phyloP scores from a whole-genome alignment of 2,888 invertebrate species.

The Terebella lapidaria region DNA sequence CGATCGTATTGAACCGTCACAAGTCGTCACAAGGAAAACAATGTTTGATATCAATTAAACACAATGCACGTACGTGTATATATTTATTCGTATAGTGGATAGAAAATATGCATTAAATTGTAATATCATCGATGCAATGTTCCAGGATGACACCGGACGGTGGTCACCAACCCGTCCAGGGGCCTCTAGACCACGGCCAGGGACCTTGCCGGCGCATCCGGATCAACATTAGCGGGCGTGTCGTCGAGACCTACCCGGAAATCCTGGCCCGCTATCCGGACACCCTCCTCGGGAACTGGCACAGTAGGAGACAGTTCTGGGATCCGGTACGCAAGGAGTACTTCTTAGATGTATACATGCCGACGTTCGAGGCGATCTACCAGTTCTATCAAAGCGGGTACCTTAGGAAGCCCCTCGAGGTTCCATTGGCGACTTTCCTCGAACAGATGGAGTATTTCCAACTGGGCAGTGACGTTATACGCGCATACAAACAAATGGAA shows the following conservation, averaged over 20 bases:
- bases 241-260: conserved; percentile 40
- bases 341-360: conserved; percentile 43
- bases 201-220: too few species aligned
- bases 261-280: conserved; percentile 39
- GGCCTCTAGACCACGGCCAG: too few species aligned
- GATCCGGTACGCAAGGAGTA: conserved; percentile 35
- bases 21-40: too few species aligned
- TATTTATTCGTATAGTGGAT: too few species aligned
- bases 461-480: not conserved
- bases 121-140: too few species aligned
- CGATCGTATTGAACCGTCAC: too few species aligned
- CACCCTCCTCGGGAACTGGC: conserved; percentile 39
- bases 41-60: too few species aligned
- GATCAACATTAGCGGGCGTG: conserved; percentile 39
- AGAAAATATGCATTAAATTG: too few species aligned
- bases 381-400: conserved; percentile 51
- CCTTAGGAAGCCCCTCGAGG: conserved; percentile 50
- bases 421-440: conserved; percentile 53
- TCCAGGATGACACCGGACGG: too few species aligned
- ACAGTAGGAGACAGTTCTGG: conserved; percentile 35
- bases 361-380: conserved; percentile 42
- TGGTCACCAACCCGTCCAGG: too few species aligned
- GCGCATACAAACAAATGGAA: conserved; percentile 5
- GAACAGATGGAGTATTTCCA: conserved; percentile 44
- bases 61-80: too few species aligned